Evolutionary conservation across 1,140 invertebrate species (phyloP), one percentile per base, ranked within the genome.

Genomic region (Trachymyrmex septentrionalis): DNA sequence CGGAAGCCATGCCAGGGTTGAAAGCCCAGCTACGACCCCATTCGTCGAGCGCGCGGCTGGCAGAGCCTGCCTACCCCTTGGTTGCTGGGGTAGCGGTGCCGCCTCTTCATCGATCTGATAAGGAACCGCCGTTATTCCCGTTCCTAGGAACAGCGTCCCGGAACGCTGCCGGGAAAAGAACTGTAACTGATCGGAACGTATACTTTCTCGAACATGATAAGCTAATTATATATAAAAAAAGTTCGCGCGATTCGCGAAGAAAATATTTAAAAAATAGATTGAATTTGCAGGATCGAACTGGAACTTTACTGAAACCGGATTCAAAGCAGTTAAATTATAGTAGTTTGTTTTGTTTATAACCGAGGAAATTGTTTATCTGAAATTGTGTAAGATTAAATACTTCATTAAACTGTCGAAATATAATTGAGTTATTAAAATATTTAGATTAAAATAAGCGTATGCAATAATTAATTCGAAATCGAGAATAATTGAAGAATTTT

Each of bases 21-120:
- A 90, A 90, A 90, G 63, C 55, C 75, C 76, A 86, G 86, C 67
- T 50, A 48, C 84, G 88, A 85, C 16, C 87, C 88, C 53, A 90
- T 91, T 92, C 92, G 93, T 91, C 92, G 89, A 92, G 87, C 87
- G 89, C 91, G 89, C 77, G 57, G 48, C 71, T 80, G 86, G 86
- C 66, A 82, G 86, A 85, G 66, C 80, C 85, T 77, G 78, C 78
- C 86, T 76, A 87, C 76, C 88, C 69, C 76, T 67, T 73, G 89
- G 93, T 93, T 93, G 91, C 92, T 89, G 88, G 90, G 93, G 91
- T 87, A 87, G 88, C 86, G 80, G 93, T 81, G 78, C 90, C 93
- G 94, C 94, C 94, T 94, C 89, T 93, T 94, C 93, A 94, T 94
- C 90, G 94, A 94, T 94, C 92, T 91, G 89, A 92, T 91, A 92